Evolutionary conservation across 2,113 vertebrate genomes (phyloP).

Genomic region (Merops nubicus): DNA sequence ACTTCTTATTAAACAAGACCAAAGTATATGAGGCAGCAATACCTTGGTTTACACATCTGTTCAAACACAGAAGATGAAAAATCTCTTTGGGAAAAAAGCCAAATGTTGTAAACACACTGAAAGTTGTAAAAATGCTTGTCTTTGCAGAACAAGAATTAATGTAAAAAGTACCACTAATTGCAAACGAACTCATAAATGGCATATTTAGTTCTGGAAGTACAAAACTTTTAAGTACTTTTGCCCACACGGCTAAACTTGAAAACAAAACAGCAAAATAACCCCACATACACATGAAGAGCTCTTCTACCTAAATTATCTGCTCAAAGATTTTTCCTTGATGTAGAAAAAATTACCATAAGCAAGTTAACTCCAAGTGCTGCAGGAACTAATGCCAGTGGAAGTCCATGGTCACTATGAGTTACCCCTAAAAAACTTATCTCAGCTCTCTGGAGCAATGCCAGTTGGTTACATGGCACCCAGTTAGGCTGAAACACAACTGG

Average conservation of each 20-base stretch:
- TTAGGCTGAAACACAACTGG: not conserved
- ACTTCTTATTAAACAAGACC: constrained; percentile 22
- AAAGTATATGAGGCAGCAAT: constrained; percentile 28
- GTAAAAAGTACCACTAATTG: constrained; percentile 19
- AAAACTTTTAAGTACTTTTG: not conserved
- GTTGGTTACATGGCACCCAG: constrained; percentile 1
- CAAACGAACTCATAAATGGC: constrained; percentile 43
- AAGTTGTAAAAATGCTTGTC: constrained; percentile 47
- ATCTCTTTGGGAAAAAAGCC: constrained; percentile 41
- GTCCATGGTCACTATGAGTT: not conserved
- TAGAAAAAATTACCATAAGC: constrained; percentile 29
- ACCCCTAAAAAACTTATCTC: not conserved
- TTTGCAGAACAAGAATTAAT: constrained; percentile 48
- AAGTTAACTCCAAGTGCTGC: not conserved
- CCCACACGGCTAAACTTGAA: not conserved
- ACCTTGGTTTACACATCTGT: constrained; percentile 59
- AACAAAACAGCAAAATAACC: not conserved
- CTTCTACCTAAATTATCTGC: not conserved
- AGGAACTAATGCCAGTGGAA: constrained; percentile 8
- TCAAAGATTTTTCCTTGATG: constrained; percentile 1
- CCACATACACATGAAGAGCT: not conserved
- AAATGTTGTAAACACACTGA: constrained; percentile 34
- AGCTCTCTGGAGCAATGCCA: constrained; percentile 5
- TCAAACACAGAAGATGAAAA: constrained; percentile 63
- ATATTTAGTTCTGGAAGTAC: not conserved